A percentile compares a stretch with the other conserved stretches of the same genome.
phyloP scores from a whole-genome alignment of 2,888 invertebrate species.

The Scaptomyza caliginosa region DNA sequence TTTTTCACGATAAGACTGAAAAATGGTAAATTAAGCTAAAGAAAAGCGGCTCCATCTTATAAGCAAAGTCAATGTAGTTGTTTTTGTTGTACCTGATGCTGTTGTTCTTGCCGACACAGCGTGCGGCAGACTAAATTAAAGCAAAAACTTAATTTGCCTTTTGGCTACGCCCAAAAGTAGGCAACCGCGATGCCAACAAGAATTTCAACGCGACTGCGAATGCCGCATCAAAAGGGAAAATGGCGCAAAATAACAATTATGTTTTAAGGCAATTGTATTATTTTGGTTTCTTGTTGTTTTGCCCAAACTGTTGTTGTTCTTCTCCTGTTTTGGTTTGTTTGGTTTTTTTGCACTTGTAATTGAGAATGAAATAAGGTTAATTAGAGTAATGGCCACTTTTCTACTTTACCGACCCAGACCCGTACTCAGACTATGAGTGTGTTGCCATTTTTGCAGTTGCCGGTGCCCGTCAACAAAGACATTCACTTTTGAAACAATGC shows the following conservation, averaged over 20 bases:
- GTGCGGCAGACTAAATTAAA: constrained; percentile 78
- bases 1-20: constrained; percentile 74
- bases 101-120: constrained; percentile 35
- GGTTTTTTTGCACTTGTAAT: constrained; percentile 66
- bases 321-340: constrained; percentile 29
- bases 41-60: constrained; percentile 54
- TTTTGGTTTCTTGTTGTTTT: constrained; percentile 55
- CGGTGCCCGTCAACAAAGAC: constrained; percentile 33
- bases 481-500: constrained; percentile 44
- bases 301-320: constrained; percentile 20
- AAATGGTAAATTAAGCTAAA: constrained; percentile 78
- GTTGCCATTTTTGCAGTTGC: neutral
- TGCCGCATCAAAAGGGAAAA: constrained; percentile 67
- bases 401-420: constrained; percentile 14
- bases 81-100: constrained; percentile 46
- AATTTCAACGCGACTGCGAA: constrained; percentile 29
- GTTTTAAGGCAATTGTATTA: constrained; percentile 79
- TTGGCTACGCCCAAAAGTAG: constrained; percentile 71
- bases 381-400: constrained; percentile 77
- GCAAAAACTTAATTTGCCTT: constrained; percentile 80
- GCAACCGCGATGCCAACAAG: constrained; percentile 28
- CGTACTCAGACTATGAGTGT: neutral
- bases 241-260: constrained; percentile 80
- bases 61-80: constrained; percentile 55
- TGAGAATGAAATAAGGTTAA: constrained; percentile 79